Conservation (phyloP, 2,113 vertebrate genomes). For the Seriola quinqueradiata region DNA sequence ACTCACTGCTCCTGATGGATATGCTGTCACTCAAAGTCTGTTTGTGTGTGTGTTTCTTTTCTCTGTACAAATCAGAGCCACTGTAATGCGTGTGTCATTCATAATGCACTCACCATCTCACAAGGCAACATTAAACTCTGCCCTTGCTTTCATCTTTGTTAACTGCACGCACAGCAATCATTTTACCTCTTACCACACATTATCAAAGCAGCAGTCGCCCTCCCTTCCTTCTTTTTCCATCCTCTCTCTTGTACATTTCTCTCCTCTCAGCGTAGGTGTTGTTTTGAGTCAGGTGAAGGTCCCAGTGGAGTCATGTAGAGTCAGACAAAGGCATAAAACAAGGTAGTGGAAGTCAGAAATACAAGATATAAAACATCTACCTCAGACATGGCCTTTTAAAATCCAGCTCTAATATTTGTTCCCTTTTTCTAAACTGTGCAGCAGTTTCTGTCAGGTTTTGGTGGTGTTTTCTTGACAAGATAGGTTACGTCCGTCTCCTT, state of each 20-base stretch:
- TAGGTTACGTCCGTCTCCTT: neutral
- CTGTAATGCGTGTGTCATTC: slow-evolving; percentile 15
- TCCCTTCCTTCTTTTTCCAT: slow-evolving; percentile 1
- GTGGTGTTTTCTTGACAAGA: neutral
- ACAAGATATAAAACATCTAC: slow-evolving; percentile 34
- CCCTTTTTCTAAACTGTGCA: slow-evolving; percentile 43
- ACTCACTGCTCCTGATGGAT: slow-evolving; percentile 56
- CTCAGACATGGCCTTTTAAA: slow-evolving; percentile 16
- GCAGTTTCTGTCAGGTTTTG: slow-evolving; percentile 3
- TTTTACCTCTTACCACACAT: slow-evolving; percentile 5
- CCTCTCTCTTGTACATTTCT: slow-evolving; percentile 37
- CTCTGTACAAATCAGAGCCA: slow-evolving; percentile 8
- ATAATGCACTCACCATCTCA: slow-evolving; percentile 26
- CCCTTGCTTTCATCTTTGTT: slow-evolving; percentile 51
- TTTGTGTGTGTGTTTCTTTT: slow-evolving; percentile 14
- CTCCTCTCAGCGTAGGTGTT: slow-evolving; percentile 38
- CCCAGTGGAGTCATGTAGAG: slow-evolving; percentile 44
- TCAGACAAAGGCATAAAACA: slow-evolving; percentile 45
- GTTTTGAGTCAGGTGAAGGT: slow-evolving; percentile 46
- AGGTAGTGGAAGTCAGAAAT: slow-evolving; percentile 49
- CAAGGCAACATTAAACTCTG: slow-evolving; percentile 1
- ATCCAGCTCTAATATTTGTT: slow-evolving; percentile 55
- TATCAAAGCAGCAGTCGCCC: slow-evolving; percentile 31
- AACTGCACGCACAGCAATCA: slow-evolving; percentile 28
- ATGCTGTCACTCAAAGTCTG: slow-evolving; percentile 54